Evolutionary conservation across 2,888 invertebrate species (phyloP), one percentile per base, ranked within the genome.

Genomic region (Andrena bicolor): DNA sequence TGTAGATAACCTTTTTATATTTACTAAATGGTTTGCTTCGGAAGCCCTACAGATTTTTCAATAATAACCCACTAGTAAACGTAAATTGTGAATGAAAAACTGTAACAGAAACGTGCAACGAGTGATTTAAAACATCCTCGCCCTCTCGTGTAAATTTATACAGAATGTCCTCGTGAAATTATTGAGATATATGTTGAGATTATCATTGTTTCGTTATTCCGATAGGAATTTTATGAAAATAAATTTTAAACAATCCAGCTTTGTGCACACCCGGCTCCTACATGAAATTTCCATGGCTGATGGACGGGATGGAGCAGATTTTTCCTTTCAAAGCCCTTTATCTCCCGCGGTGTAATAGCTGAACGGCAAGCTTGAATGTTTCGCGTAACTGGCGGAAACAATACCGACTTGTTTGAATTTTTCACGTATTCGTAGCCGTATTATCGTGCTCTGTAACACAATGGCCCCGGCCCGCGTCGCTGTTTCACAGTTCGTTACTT

Each of bases 401-500:
- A 80, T 76, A 64, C 71, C 6, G 49, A 68, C 10, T 66, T 49
- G 63, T 72, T 75, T 60, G 75, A 71, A 80, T 80, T 76, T 80
- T 75, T 68, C 71, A 26, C 65, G 63, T 80, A 35, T 26, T 63
- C 41, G 49, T 51, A 61, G 61, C 16, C 35, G 66, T 71, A 71
- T 80, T 82, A 82, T 75, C 74, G 66, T 61, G 74, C 71, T 30
- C 30, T 63, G 80, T 79, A 79, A 75, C 64, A 66, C 75, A 80
- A 75, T 79, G 71, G 56, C 56, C 35, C n/a, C 7, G 58, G 48
- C 35, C 35, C 53, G 49, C 41, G 32, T 23, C 60, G 69, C 69
- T 76, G 80, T 80, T 82, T 73, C 80, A 76, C 76, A 73, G 81
- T 83, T 82, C 80, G 80, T 82, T 82, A 80, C 82, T 69, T 72